Evolutionary conservation across 2,888 invertebrate genomes (phyloP), one percentile per base, ranked within the genome.

Genomic region (Drosophila austrosaltans): DNA sequence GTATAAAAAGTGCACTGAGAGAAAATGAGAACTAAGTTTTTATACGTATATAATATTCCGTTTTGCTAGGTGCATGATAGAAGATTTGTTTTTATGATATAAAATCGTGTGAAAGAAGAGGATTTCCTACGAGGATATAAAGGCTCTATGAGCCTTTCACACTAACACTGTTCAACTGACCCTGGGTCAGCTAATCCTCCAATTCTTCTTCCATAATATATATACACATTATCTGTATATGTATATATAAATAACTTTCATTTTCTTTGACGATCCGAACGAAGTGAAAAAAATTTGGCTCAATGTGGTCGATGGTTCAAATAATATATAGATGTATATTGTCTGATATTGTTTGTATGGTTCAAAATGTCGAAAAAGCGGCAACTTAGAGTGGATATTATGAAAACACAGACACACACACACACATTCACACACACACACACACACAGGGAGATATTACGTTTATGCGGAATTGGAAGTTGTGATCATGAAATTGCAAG

Each of bases 231-330:
- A 39, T 12, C 58, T 6, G 53, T 53, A 16, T 25, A 36, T 40
- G 44, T 22, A 22, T 42, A 20, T 62, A 22, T 42, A 59, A 57
- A 57, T 71, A 10, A 53, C 36, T 48, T 57, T 54, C 57, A 69
- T 65, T 39, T 56, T 56, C 30, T 48, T 71, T 71, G 57, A 64
- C 75, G 56, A 80, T 81, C 77, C 87, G 89, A 91, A 91, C 92
- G 92, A 92, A 92, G 92, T 91, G 91, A 90, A 89, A 91, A 91
- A 90, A 82, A 87, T 90, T 82, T 91, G 91, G 48, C 91, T 91
- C 91, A 89, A 90, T 79, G 72, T 57, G 58, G 48, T 57, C 36
- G 32, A 39, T 39, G 39, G 12, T 57, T 36, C 3, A 39, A 57
- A 57, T 57, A 12, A 57, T 22, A 56, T 54, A 30, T 53, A 53